Base-by-base conservation (phyloP, 1,140 invertebrate species). In the Parasteatoda tepidariorum region DNA sequence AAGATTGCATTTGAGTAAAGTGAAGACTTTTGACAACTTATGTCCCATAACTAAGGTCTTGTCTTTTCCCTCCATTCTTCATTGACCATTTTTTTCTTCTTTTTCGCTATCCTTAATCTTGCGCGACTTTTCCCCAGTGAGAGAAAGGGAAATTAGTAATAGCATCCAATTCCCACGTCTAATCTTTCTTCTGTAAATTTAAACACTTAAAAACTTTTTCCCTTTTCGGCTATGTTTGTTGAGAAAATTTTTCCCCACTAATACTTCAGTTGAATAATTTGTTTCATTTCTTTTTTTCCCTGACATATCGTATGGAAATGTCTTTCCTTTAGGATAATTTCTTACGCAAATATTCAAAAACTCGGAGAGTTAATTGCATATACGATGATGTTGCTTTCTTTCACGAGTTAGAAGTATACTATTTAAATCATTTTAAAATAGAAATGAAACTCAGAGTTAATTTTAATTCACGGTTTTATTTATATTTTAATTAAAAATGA, bases 171-270 rank as follows among this genome's bases (percentile, higher is more conserved):
- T 79, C 76, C 76, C 76, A 22, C 31, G 76, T n/a, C 66, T 82
- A 82, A 82, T 82, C 78, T 82, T 70, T 68, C 66, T 70, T 82
- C 67, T 82, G 78, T 82, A 82, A 82, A 82, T 82, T 82, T 82
- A 82, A 82, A 82, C 78, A 64, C 66, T 78, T 61, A 26, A 41
- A 70, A 70, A 4, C 4, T 48, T 30, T 59, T 70, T 71, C 71
- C 31, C 68, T 82, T 61, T 41, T 26, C 33, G 24, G n/a, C 66
- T n/a, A 48, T 82, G 66, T 82, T 82, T 82, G 66, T 62, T 71
- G 66, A 33, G 57, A 33, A 54, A 82, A 61, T 70, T 82, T 82
- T 82, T 67, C 61, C 48, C 57, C 22, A 67, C 31, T 66, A 70
- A 62, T 61, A 33, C 57, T 28, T 41, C 62, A 71, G 55, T 82